These are phyloP conservation scores for Drosophila prostipennis DNA, from an alignment of 2,888 invertebrate genomes.

Conservation along the genomic window DNA sequence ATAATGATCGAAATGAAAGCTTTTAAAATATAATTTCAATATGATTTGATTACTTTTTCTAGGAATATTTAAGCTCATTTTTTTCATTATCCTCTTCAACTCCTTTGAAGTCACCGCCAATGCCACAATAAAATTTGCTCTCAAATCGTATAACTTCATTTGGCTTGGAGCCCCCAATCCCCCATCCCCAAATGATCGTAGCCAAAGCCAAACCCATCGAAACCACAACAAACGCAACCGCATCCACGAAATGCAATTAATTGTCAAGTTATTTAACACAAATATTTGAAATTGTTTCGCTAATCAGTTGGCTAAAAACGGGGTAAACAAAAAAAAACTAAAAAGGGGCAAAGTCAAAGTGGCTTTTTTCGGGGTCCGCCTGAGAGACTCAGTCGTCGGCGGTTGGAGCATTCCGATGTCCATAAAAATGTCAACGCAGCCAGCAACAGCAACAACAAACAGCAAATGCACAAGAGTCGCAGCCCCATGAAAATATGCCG, in stretches of 20 bases:
- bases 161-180: conserved; percentile 11
- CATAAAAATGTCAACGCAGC: conserved; percentile 82
- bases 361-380: conserved; percentile 22
- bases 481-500: conserved; percentile 62
- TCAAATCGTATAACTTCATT: conserved; percentile 43
- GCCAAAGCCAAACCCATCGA: conserved; percentile 8
- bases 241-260: conserved; percentile 71
- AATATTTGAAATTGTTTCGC: conserved; percentile 77
- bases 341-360: conserved; percentile 66
- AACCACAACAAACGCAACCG: conserved; percentile 45
- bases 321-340: conserved; percentile 3
- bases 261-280: conserved; percentile 78
- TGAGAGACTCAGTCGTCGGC: conserved; percentile 29
- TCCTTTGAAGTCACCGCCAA: conserved; percentile 39
- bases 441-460: conserved; percentile 29
- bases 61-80: conserved; percentile 1
- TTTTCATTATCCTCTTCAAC: conserved; percentile 7
- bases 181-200: not conserved
- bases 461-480: conserved; percentile 25
- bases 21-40: too few species aligned
- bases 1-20: too few species aligned
- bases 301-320: conserved; percentile 64
- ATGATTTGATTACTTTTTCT: conserved; percentile 1
- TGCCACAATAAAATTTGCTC: conserved; percentile 24
- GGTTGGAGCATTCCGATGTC: conserved; percentile 75